phyloP scores from a whole-genome alignment of 2,113 vertebrate species.

The Rhegmatorhina hoffmannsi region DNA sequence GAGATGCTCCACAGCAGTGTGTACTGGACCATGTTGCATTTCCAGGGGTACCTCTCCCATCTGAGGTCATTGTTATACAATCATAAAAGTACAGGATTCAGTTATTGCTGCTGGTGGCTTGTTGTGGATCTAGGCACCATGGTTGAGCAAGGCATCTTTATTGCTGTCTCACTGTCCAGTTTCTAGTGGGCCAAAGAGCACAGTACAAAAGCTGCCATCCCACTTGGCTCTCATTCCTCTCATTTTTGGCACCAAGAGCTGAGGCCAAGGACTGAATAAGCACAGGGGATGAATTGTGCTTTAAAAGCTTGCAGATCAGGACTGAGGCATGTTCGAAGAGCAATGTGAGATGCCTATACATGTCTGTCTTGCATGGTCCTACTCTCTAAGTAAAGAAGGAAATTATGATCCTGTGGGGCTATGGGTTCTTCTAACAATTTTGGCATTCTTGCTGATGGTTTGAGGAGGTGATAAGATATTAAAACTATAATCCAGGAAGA shows the following conservation, averaged over 20 bases:
- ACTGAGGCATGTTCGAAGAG: background rate
- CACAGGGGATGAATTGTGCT: background rate
- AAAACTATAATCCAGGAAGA: background rate
- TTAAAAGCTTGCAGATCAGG: background rate
- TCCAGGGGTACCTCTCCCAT: background rate
- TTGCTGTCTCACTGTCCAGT: background rate
- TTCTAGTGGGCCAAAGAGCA: conserved; percentile 41
- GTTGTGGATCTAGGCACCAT: background rate
- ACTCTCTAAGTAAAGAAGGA: background rate
- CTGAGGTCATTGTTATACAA: background rate
- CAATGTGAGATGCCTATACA: background rate
- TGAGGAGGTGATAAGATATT: background rate
- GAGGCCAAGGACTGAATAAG: background rate
- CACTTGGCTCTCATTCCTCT: background rate
- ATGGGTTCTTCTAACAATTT: background rate
- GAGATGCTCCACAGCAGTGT: background rate
- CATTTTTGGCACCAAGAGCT: conserved; percentile 1
- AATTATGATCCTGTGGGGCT: background rate
- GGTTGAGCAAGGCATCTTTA: background rate
- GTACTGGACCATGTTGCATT: background rate
- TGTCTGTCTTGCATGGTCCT: background rate
- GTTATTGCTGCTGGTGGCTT: background rate
- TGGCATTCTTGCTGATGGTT: background rate
- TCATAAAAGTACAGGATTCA: background rate
- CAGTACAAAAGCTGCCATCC: conserved; percentile 31